Percentiles rank a stretch among this genome's conserved stretches.
phyloP scores from a whole-genome alignment of 2,113 vertebrate genomes.

The Eidolon helvum region DNA sequence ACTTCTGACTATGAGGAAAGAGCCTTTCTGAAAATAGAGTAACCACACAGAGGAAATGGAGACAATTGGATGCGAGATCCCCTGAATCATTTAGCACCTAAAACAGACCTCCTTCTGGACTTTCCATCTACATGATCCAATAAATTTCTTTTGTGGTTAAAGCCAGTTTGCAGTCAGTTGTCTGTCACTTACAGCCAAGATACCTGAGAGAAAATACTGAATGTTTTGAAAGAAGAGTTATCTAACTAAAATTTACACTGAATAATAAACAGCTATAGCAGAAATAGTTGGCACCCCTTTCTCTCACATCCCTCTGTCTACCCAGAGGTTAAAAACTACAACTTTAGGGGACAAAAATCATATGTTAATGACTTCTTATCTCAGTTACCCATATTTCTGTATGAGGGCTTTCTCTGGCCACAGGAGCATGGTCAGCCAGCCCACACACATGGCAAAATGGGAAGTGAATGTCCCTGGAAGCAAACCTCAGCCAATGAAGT shows the following conservation, averaged over 20 bases:
- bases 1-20: not conserved
- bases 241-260: not conserved
- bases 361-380: not conserved
- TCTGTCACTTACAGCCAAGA: not conserved
- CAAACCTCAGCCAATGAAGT: not conserved
- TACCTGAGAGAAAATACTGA: not conserved
- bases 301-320: not conserved
- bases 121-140: not conserved
- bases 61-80: too few species aligned
- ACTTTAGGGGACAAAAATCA: not conserved
- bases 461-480: not conserved
- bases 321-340: not conserved
- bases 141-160: not conserved
- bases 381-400: not conserved
- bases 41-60: not conserved
- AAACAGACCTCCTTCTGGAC: not conserved
- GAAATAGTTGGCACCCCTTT: rapidly evolving
- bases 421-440: not conserved
- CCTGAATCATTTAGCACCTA: not conserved
- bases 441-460: not conserved
- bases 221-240: not conserved
- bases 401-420: not conserved
- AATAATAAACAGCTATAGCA: not conserved
- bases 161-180: not conserved
- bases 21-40: not conserved